These are phyloP conservation scores for Eurystomus gularis DNA, from an alignment of 2,113 vertebrate species.

Conservation along the genomic window DNA sequence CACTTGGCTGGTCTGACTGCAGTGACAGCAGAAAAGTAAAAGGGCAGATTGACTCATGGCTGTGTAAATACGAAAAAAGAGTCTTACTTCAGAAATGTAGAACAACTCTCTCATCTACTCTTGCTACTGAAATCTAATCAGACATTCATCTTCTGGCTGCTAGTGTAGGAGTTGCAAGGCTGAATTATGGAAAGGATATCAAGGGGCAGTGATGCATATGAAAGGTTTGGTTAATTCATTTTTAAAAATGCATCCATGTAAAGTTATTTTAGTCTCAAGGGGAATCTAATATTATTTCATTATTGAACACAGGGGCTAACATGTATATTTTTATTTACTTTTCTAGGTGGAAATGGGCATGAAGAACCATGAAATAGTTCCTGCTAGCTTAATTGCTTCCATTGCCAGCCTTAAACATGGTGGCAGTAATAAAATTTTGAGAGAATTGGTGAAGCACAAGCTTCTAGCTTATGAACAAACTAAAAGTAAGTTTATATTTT, in stretches of 20 bases:
- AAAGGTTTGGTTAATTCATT: neutral
- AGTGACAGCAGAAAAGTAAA: too few species aligned
- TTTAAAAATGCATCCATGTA: neutral
- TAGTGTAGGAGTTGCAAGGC: neutral
- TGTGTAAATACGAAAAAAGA: too few species aligned
- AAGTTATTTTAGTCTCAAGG: neutral
- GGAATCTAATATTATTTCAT: neutral
- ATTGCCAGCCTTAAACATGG: conserved; percentile 96
- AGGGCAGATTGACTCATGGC: neutral
- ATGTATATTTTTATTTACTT: neutral
- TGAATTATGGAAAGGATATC: neutral
- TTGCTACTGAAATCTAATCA: neutral
- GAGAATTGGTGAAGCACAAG: conserved; percentile 91
- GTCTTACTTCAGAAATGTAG: neutral
- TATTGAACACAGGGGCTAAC: neutral
- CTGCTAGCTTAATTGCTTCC: conserved; percentile 88
- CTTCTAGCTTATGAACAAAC: conserved; percentile 87
- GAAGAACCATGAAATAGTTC: conserved; percentile 98
- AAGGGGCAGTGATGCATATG: neutral
- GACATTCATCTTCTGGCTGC: rapidly evolving
- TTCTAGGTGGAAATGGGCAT: conserved; percentile 98
- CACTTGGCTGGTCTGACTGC: neutral
- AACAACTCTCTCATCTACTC: neutral
- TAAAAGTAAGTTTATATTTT: conserved; percentile 82
- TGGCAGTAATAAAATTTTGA: conserved; percentile 92